Conservation (phyloP, 2,797 vertebrate species). For the Phalanger gymnotis region DNA sequence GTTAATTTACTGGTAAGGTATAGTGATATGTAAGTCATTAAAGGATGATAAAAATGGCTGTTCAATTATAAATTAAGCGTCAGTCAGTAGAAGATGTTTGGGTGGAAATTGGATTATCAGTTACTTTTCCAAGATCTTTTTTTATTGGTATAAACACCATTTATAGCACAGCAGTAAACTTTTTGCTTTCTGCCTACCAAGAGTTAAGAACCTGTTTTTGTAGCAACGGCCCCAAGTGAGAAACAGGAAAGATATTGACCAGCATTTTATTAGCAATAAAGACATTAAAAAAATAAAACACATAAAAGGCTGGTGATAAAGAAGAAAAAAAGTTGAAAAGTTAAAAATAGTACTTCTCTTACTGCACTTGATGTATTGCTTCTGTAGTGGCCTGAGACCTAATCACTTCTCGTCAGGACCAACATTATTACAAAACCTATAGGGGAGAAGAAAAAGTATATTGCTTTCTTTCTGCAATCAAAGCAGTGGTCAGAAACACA, state of each 20-base stretch:
- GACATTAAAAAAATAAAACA: background rate
- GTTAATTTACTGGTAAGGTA: constrained; percentile 14
- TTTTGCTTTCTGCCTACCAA: constrained; percentile 33
- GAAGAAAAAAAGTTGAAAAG: background rate
- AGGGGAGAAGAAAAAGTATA: constrained; percentile 6
- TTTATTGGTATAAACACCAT: constrained; percentile 10
- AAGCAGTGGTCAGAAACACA: constrained; percentile 3
- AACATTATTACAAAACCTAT: background rate
- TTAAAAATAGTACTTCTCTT: constrained; percentile 3
- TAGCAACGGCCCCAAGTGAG: background rate
- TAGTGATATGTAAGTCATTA: background rate
- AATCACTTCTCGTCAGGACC: constrained; percentile 24
- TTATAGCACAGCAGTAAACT: constrained; percentile 12
- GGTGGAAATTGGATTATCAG: background rate
- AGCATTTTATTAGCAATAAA: constrained; percentile 45
- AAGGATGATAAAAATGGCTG: background rate
- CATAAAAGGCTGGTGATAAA: background rate
- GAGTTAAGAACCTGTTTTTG: constrained; percentile 1
- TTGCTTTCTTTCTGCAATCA: background rate
- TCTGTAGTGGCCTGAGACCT: background rate
- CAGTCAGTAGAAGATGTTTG: background rate
- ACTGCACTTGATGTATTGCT: constrained; percentile 21
- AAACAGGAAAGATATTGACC: constrained; percentile 5
- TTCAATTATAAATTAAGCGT: constrained; percentile 11
- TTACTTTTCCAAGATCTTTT: background rate